Evolutionary conservation across 2,797 vertebrate genomes (phyloP).

Genomic region (Galagoides demidoff): DNA sequence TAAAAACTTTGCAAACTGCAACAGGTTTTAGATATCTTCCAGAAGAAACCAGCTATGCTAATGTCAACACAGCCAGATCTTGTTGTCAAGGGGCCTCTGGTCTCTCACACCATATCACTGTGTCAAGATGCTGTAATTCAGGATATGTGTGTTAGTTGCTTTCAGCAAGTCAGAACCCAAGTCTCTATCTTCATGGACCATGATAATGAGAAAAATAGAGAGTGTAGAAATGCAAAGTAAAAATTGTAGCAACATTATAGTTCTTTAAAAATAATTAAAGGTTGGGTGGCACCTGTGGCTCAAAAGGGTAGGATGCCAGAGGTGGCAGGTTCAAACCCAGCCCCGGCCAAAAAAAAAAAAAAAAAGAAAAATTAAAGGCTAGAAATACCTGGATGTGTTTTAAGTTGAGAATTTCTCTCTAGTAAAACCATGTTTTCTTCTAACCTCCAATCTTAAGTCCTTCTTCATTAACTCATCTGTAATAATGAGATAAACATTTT

Average conservation of each 20-base stretch:
- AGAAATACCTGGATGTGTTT: neutral
- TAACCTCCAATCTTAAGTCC: neutral
- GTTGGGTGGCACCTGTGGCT: no score
- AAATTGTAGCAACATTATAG: conserved; percentile 12
- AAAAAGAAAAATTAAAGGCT: neutral
- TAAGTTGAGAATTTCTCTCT: neutral
- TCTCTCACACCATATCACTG: neutral
- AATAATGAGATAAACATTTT: conserved; percentile 31
- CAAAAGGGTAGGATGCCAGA: no score
- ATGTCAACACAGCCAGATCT: neutral
- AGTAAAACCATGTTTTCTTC: neutral
- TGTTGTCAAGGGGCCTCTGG: neutral
- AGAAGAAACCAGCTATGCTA: neutral
- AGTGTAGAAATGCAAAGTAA: conserved; percentile 29
- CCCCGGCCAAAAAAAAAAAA: neutral
- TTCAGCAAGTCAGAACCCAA: conserved; percentile 42
- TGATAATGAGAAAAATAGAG: neutral
- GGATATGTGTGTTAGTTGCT: neutral
- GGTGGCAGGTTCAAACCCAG: no score
- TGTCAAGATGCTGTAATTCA: neutral
- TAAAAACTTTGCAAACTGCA: neutral
- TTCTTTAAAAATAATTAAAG: neutral
- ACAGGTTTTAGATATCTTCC: neutral
- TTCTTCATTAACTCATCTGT: neutral
- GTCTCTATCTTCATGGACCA: neutral